A percentile compares a stretch with the other conserved stretches of the same genome.
These are phyloP conservation scores for Amphibalanus amphitrite DNA, from an alignment of 1,140 invertebrate genomes.

Conservation along the genomic window DNA sequence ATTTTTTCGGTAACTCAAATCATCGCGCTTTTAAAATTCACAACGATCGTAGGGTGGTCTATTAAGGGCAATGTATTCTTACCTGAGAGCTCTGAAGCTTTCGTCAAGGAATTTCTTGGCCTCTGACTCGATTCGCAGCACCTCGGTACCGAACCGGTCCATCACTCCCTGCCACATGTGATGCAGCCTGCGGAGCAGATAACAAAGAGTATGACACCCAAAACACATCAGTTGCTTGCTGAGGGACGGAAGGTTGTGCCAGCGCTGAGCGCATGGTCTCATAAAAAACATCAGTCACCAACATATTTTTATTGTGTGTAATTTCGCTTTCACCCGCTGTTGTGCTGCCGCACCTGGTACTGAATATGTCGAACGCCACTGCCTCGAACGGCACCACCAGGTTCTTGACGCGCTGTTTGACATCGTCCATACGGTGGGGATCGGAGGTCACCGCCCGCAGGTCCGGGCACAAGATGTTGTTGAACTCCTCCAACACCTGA, in stretches of 20 bases:
- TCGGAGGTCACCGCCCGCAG: slow-evolving; percentile 68
- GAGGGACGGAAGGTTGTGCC: too few species aligned
- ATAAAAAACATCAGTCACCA: too few species aligned
- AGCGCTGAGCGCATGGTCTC: too few species aligned
- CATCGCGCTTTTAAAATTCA: too few species aligned
- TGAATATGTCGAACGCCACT: background rate
- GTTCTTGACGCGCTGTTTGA: background rate
- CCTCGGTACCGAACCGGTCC: slow-evolving; percentile 26
- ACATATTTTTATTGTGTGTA: too few species aligned
- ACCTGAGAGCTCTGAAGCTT: slow-evolving; percentile 55
- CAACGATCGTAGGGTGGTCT: too few species aligned
- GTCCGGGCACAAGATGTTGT: slow-evolving; percentile 71
- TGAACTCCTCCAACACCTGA: slow-evolving; percentile 53
- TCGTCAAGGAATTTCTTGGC: slow-evolving; percentile 68
- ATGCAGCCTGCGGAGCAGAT: background rate
- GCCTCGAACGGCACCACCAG: background rate
- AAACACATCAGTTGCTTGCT: too few species aligned
- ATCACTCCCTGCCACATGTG: background rate
- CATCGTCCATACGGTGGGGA: slow-evolving; percentile 53
- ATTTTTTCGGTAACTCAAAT: too few species aligned
- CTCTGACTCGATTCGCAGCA: slow-evolving; percentile 62
- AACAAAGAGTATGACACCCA: background rate
- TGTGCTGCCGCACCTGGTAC: background rate
- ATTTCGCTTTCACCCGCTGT: too few species aligned
- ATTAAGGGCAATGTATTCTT: too few species aligned